Conservation (phyloP, 1,140 invertebrate genomes). For the Drosophila watanabei region DNA sequence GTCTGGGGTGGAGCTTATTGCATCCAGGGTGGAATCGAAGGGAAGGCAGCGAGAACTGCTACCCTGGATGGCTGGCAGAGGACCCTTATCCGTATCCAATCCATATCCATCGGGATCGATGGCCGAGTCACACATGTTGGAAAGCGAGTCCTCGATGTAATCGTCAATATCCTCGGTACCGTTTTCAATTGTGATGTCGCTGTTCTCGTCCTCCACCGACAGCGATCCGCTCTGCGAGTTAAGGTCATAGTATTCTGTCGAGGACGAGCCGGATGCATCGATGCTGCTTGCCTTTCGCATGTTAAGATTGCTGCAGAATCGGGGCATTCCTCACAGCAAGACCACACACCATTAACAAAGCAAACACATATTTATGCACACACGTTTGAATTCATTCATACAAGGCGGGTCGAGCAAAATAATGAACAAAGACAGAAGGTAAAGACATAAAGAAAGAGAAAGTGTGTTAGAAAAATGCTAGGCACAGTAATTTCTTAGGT, state of each 20-base stretch:
- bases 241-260: slow-evolving; percentile 65
- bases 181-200: slow-evolving; percentile 83
- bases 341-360: slow-evolving; percentile 24
- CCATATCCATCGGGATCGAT: slow-evolving; percentile 33
- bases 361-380: slow-evolving; percentile 22
- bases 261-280: slow-evolving; percentile 63
- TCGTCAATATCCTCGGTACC: slow-evolving; percentile 82
- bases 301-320: slow-evolving; percentile 47
- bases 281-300: slow-evolving; percentile 73
- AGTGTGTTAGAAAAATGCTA: slow-evolving; percentile 69
- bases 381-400: slow-evolving; percentile 24
- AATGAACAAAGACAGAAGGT: slow-evolving; percentile 36
- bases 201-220: slow-evolving; percentile 83
- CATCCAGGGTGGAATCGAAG: slow-evolving; percentile 51
- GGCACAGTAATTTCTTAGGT: slow-evolving; percentile 42
- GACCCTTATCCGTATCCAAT: not conserved
- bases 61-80: slow-evolving; percentile 21
- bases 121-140: slow-evolving; percentile 71
- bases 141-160: slow-evolving; percentile 78
- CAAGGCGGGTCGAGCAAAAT: slow-evolving; percentile 31
- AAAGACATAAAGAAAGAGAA: slow-evolving; percentile 46
- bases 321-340: slow-evolving; percentile 2
- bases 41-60: slow-evolving; percentile 36
- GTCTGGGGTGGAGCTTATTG: not conserved
- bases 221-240: slow-evolving; percentile 79